These are phyloP conservation scores for Yponomeuta plumbellus DNA, from an alignment of 2,888 invertebrate species.

Conservation along the genomic window DNA sequence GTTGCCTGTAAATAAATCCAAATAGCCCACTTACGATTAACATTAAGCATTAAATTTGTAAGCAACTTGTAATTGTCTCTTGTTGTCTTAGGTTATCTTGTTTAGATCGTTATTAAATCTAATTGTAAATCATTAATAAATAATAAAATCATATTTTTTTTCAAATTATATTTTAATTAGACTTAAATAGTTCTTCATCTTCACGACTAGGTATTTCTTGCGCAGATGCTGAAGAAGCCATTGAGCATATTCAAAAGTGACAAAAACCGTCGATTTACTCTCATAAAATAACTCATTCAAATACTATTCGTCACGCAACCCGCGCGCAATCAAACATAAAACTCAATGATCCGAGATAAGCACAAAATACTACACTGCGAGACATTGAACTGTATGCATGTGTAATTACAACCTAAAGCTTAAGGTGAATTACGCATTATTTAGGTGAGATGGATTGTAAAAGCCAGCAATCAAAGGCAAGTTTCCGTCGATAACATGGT, in stretches of 20 bases:
- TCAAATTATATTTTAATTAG: no score
- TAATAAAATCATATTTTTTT: no score
- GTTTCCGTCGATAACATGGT: neutral
- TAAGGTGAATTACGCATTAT: neutral
- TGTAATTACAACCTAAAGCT: neutral
- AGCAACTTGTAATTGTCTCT: no score
- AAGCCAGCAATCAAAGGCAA: neutral
- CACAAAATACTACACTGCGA: neutral
- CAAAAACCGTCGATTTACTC: neutral
- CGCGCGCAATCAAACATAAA: neutral
- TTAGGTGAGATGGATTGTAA: neutral
- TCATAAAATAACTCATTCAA: neutral
- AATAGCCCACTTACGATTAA: no score
- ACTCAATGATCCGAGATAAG: neutral
- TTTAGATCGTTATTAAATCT: no score
- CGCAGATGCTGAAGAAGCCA: neutral
- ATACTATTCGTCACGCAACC: neutral
- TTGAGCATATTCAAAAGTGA: neutral
- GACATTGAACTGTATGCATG: no score
- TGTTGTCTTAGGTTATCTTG: no score
- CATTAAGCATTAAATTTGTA: no score
- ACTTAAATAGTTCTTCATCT: no score
- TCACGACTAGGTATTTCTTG: no score
- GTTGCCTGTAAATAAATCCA: no score
- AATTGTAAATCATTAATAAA: no score